Conservation (phyloP, 1,140 invertebrate species). For the Danaus plexippus region DNA sequence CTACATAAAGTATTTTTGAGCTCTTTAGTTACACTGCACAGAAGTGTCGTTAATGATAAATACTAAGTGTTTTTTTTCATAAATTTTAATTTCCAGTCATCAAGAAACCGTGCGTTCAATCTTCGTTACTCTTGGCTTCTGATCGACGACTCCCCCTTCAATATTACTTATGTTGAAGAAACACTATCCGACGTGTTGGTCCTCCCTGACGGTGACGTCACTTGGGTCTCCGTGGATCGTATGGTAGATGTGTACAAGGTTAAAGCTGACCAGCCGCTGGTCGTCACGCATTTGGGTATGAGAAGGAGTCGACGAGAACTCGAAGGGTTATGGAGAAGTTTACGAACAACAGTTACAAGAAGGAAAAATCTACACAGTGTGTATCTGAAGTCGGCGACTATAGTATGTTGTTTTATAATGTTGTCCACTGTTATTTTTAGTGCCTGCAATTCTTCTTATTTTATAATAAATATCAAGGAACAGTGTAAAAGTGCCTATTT, state of each 20-base stretch:
- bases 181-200: conserved; percentile 20
- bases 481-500: neutral
- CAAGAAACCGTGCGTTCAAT: conserved; percentile 41
- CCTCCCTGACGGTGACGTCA: conserved; percentile 47
- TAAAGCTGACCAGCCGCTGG: conserved; percentile 25
- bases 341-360: conserved; percentile 33
- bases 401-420: conserved; percentile 24
- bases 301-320: conserved; percentile 11
- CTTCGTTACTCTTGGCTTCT: conserved; percentile 49
- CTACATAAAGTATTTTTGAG: conserved; percentile 26
- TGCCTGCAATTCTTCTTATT: neutral
- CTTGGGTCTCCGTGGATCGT: conserved; percentile 21
- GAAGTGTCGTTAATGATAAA: no score
- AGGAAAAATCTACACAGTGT: conserved; percentile 39
- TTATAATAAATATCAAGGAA: neutral
- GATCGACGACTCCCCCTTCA: conserved; percentile 23
- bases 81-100: conserved; percentile 36
- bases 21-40: no score
- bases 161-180: conserved; percentile 22
- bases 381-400: conserved; percentile 32
- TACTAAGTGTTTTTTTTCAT: no score
- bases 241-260: conserved; percentile 44
- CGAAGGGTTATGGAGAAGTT: conserved; percentile 19
- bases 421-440: neutral
- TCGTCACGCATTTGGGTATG: conserved; percentile 19